Evolutionary conservation across 92 coral and sea anemone species (phyloP).

Genomic region (Porites lobata): DNA sequence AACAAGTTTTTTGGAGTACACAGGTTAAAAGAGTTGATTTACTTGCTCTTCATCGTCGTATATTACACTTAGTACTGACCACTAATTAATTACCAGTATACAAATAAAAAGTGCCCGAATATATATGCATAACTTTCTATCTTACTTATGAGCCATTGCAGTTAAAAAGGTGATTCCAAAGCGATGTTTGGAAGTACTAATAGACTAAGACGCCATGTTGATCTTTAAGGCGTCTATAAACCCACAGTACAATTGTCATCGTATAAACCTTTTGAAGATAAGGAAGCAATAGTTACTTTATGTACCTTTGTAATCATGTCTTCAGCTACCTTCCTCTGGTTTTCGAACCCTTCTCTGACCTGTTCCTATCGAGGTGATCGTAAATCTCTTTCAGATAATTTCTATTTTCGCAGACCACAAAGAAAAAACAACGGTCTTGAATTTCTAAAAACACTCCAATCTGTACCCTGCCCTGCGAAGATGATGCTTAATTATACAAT

Average conservation of each 20-base stretch:
- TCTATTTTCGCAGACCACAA: background rate
- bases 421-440: background rate
- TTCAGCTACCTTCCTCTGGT: background rate
- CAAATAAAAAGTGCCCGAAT: background rate
- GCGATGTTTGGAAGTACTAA: background rate
- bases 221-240: background rate
- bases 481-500: background rate
- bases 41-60: background rate
- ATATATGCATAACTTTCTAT: background rate
- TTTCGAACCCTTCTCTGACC: background rate
- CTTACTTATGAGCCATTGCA: too few relatives aligned
- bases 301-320: conserved; percentile 43
- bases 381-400: background rate
- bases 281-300: background rate
- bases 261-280: conserved; percentile 8
- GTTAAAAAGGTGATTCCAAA: too few relatives aligned
- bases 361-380: background rate
- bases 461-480: too few relatives aligned
- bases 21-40: background rate
- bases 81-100: background rate
- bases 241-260: background rate
- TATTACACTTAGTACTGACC: background rate
- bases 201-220: background rate
- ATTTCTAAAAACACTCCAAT: background rate
- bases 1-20: background rate